Evolutionary conservation across 2,888 invertebrate species (phyloP).

Genomic region (Apamea sordens): DNA sequence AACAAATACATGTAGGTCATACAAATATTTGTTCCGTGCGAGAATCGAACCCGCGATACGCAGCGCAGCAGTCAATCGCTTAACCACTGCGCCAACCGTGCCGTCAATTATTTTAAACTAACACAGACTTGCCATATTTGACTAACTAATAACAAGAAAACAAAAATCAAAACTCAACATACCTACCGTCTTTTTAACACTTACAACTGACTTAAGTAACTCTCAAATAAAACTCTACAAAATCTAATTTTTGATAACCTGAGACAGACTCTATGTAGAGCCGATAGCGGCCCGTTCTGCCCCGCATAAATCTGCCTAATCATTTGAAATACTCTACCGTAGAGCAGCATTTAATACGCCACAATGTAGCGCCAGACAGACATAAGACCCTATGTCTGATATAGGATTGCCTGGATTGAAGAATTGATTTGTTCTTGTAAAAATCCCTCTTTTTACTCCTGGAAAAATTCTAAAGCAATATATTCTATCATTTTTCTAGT

Average conservation of each 20-base stretch:
- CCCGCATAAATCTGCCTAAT: conserved; percentile 83
- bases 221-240: conserved; percentile 45
- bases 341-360: conserved; percentile 73
- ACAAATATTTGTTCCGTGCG: no score
- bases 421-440: conserved; percentile 22
- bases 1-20: no score
- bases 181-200: not conserved
- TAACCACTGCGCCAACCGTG: no score
- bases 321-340: conserved; percentile 79
- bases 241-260: conserved; percentile 54
- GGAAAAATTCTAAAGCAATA: not conserved
- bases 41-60: no score
- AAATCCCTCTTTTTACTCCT: not conserved
- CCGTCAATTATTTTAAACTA: not conserved
- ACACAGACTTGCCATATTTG: not conserved
- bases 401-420: conserved; percentile 29
- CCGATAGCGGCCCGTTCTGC: conserved; percentile 54
- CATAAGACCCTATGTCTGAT: conserved; percentile 39
- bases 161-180: not conserved
- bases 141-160: not conserved
- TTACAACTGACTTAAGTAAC: not conserved
- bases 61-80: no score
- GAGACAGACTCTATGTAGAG: conserved; percentile 34
- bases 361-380: conserved; percentile 43
- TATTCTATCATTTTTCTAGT: not conserved